Conservation (phyloP, 2,797 vertebrate genomes). For the Lagocephalus sceleratus region DNA sequence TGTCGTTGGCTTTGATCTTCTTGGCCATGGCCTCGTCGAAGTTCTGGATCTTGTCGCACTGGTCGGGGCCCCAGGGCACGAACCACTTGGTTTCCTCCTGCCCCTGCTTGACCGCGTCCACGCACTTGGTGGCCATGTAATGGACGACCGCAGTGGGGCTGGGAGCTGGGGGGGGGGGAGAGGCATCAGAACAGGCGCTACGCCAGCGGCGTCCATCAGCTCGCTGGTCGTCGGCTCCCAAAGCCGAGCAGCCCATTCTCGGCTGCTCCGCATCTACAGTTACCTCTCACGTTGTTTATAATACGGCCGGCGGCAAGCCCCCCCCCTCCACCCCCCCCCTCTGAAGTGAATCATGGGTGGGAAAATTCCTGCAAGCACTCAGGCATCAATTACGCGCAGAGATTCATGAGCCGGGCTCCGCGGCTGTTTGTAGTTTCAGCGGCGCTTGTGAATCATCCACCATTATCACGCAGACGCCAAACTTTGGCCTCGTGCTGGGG, state of each 20-base stretch:
- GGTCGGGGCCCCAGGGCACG: conserved; percentile 88
- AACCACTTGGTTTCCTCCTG: conserved; percentile 83
- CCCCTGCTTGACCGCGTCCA: conserved; percentile 80
- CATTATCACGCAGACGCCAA: conserved; percentile 35
- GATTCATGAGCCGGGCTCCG: conserved; percentile 55
- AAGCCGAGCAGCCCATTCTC: too few relatives aligned
- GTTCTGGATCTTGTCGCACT: conserved; percentile 85
- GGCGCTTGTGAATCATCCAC: conserved; percentile 23
- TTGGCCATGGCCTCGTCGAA: conserved; percentile 87
- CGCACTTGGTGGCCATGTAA: conserved; percentile 88
- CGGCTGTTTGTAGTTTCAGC: conserved; percentile 29
- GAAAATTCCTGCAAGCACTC: conserved; percentile 45
- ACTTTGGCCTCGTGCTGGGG: conserved; percentile 12
- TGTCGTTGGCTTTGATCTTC: conserved; percentile 92
- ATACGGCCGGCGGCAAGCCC: conserved; percentile 17
- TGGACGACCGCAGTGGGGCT: conserved; percentile 83
- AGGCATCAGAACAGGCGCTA: too few relatives aligned
- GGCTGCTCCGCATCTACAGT: too few relatives aligned
- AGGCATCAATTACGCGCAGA: conserved; percentile 51
- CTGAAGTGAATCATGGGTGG: conserved; percentile 30
- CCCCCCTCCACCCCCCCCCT: conserved; percentile 5
- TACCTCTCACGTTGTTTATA: conserved; percentile 45
- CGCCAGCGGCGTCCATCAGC: too few relatives aligned
- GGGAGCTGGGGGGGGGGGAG: conserved; percentile 78
- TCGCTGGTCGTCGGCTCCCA: too few relatives aligned